A percentile compares a stretch with the other conserved stretches of the same genome.
These are phyloP conservation scores for Todiramphus chloris DNA, from an alignment of 2,113 vertebrate species.

Conservation along the genomic window DNA sequence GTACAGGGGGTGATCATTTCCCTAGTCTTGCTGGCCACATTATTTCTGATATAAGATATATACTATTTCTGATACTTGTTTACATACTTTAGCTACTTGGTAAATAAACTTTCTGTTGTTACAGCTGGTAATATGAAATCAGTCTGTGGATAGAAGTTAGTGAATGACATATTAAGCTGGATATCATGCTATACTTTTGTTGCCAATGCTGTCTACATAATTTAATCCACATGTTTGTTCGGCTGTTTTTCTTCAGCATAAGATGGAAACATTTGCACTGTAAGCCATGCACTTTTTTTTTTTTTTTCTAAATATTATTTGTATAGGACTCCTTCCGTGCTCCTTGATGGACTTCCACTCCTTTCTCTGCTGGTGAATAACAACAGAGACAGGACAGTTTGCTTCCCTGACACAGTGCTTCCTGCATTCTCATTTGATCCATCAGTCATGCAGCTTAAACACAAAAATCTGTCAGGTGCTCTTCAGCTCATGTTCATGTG, in stretches of 20 bases:
- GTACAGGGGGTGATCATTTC: background rate
- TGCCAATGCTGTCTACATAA: background rate
- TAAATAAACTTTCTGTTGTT: background rate
- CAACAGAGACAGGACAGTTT: background rate
- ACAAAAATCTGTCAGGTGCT: background rate
- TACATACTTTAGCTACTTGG: background rate
- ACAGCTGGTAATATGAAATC: background rate
- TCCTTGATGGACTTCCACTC: background rate
- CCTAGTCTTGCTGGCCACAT: too few species aligned
- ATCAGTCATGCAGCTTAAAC: background rate
- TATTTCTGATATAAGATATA: background rate
- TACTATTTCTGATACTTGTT: background rate
- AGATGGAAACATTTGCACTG: background rate
- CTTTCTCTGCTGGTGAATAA: background rate
- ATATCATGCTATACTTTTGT: background rate
- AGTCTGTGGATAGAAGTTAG: background rate
- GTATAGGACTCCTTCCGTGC: background rate
- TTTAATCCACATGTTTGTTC: background rate
- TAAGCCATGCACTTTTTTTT: background rate
- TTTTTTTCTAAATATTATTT: background rate
- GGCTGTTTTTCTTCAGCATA: background rate
- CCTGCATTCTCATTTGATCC: background rate
- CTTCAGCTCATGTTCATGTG: background rate
- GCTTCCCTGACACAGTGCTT: background rate
- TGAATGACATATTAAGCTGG: background rate